These are phyloP conservation scores for Calliopsis andreniformis DNA, from an alignment of 1,140 invertebrate genomes.

Conservation along the genomic window DNA sequence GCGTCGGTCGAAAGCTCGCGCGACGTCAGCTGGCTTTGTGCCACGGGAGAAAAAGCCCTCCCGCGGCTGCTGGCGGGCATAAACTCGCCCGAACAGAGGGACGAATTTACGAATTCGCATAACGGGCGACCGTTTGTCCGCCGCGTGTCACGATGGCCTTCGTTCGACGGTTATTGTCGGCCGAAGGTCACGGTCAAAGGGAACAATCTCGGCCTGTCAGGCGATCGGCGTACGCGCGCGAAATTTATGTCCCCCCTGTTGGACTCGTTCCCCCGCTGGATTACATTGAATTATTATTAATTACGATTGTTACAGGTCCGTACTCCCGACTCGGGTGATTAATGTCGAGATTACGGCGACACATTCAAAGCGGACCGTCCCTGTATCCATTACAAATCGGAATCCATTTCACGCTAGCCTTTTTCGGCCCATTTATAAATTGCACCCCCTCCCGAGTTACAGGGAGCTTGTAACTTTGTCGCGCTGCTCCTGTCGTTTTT, in stretches of 20 bases:
- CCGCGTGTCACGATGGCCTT: constrained; percentile 26
- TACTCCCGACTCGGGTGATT: background rate
- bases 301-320: constrained; percentile 22
- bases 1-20: constrained; percentile 32
- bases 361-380: background rate
- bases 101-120: constrained; percentile 54
- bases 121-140: constrained; percentile 44
- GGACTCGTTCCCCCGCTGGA: background rate
- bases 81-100: constrained; percentile 7
- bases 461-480: background rate
- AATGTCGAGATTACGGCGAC: constrained; percentile 5
- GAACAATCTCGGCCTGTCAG: constrained; percentile 14
- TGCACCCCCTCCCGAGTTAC: background rate
- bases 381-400: background rate
- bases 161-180: constrained; percentile 26
- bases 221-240: constrained; percentile 9
- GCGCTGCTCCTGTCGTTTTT: background rate
- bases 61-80: constrained; percentile 19
- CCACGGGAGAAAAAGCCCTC: background rate
- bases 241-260: constrained; percentile 38
- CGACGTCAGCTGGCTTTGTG: background rate
- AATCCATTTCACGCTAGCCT: background rate
- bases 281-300: constrained; percentile 52
- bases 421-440: constrained; percentile 10
- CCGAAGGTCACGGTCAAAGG: constrained; percentile 47